A percentile compares a stretch with the other conserved stretches of the same genome.
phyloP scores from a whole-genome alignment of 2,797 vertebrate genomes.

The Notoglanidium macrostoma region DNA sequence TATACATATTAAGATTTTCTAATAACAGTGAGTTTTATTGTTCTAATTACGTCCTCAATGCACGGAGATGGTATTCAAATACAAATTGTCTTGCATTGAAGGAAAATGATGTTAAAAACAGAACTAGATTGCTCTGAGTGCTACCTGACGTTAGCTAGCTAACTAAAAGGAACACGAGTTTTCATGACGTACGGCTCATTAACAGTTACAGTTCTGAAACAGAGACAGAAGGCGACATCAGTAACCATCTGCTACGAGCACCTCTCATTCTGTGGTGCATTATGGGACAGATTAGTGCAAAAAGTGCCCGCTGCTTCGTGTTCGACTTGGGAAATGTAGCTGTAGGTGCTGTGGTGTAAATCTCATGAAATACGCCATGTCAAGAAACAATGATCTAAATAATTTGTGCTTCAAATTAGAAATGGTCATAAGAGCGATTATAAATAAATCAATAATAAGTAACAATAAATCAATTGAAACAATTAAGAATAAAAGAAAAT shows the following conservation, averaged over 20 bases:
- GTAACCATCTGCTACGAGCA: conserved; percentile 26
- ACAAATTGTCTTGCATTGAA: neutral
- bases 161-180: neutral
- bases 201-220: conserved; percentile 7
- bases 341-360: neutral
- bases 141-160: neutral
- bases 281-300: conserved; percentile 14
- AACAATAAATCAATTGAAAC: neutral
- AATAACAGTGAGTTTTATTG: neutral
- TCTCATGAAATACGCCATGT: neutral
- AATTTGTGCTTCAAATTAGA: neutral
- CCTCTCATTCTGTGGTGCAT: conserved; percentile 24
- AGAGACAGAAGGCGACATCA: conserved; percentile 30
- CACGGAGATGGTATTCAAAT: neutral
- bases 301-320: neutral
- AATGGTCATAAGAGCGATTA: neutral
- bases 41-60: neutral
- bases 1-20: too few species aligned
- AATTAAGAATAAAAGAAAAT: neutral
- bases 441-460: neutral
- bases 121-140: neutral
- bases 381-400: neutral
- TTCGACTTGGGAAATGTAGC: neutral
- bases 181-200: neutral
- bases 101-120: neutral